Conservation (phyloP, 37 sponge, comb jelly and placozoan species). For the Ephydatia muelleri region DNA sequence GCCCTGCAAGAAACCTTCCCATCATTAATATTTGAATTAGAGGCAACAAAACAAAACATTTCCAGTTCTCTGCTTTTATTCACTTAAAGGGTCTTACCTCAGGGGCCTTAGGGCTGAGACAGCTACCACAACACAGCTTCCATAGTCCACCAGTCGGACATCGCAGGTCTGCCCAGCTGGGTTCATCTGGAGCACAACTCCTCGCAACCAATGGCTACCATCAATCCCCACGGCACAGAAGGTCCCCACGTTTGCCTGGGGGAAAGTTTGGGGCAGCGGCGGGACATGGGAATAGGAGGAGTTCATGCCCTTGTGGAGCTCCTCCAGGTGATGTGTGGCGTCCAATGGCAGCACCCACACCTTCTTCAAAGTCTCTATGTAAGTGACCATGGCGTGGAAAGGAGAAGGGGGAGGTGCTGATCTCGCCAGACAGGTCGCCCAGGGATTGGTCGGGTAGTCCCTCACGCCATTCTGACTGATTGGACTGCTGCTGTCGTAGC, state of each 20-base stretch:
- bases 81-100: slow-evolving; percentile 24
- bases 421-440: background rate
- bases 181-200: slow-evolving; percentile 15
- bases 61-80: background rate
- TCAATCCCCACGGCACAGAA: slow-evolving; percentile 61
- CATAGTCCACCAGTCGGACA: slow-evolving; percentile 61
- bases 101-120: slow-evolving; percentile 40
- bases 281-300: slow-evolving; percentile 27
- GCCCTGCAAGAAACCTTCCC: slow-evolving; percentile 16
- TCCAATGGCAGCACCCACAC: slow-evolving; percentile 50
- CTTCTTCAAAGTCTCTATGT: slow-evolving; percentile 48
- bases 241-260: slow-evolving; percentile 18
- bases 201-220: slow-evolving; percentile 64
- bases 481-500: slow-evolving; percentile 2
- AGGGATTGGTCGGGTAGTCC: slow-evolving; percentile 9
- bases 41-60: background rate
- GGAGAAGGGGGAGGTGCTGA: slow-evolving; percentile 10
- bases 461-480: background rate
- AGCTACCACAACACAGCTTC: slow-evolving; percentile 56
- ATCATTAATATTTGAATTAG: background rate
- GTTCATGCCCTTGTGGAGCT: slow-evolving; percentile 60
- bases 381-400: slow-evolving; percentile 50
- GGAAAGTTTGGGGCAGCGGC: background rate
- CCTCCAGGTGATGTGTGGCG: slow-evolving; percentile 24
- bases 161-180: slow-evolving; percentile 33